Conservation (phyloP, 1,140 invertebrate species). For the Bilobella aurantiaca region DNA sequence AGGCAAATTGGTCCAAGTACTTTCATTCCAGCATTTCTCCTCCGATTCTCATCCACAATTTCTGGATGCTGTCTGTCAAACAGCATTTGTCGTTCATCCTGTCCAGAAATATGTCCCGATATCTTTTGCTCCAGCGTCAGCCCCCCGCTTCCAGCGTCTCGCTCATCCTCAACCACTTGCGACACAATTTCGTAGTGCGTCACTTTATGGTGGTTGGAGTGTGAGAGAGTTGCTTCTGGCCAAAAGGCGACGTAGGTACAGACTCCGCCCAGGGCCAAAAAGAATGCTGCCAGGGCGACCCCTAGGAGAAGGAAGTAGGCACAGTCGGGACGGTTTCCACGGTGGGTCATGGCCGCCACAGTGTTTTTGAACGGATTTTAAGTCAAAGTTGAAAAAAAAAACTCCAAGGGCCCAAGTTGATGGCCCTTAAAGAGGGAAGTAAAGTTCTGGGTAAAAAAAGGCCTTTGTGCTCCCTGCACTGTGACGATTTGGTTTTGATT, state of each 20-base stretch:
- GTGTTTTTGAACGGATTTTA: too few relatives aligned
- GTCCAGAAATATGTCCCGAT: too few relatives aligned
- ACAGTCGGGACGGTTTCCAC: conserved; percentile 23
- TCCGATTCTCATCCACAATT: not conserved
- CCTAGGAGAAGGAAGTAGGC: conserved; percentile 30
- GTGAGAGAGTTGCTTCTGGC: conserved; percentile 8
- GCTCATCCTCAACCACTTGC: not conserved
- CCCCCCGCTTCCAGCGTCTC: conserved; percentile 7
- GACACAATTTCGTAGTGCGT: too few relatives aligned
- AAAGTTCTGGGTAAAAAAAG: too few relatives aligned
- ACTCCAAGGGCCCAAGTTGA: too few relatives aligned
- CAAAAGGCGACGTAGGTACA: conserved; percentile 20
- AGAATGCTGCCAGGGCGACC: conserved; percentile 21
- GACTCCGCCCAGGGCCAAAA: conserved; percentile 26
- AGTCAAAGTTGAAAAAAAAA: too few relatives aligned
- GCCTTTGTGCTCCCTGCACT: too few relatives aligned
- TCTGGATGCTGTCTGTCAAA: too few relatives aligned
- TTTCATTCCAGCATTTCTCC: not conserved
- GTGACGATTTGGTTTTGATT: too few relatives aligned
- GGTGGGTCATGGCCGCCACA: not conserved
- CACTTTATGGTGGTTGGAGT: conserved; percentile 3
- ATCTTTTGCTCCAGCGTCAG: not conserved
- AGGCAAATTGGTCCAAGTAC: conserved; percentile 27
- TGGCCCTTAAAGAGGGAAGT: too few relatives aligned
- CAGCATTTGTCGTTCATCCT: too few relatives aligned